These are phyloP conservation scores for Therioaphis trifolii DNA, from an alignment of 2,888 invertebrate genomes.

Conservation along the genomic window DNA sequence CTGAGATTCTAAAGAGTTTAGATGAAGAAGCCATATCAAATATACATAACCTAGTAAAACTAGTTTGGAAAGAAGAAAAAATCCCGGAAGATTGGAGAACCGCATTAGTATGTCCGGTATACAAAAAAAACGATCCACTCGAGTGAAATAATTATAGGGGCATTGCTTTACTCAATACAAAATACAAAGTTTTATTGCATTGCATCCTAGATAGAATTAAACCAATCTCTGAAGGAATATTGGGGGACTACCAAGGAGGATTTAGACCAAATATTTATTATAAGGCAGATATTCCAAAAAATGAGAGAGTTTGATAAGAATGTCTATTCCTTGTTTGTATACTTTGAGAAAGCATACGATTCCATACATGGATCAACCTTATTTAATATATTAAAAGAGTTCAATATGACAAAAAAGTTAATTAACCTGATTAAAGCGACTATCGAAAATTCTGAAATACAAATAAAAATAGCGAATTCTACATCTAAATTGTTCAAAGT, in stretches of 20 bases:
- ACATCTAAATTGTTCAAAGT: too few species aligned
- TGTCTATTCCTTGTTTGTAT: neutral
- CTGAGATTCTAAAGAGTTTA: slow-evolving; percentile 48
- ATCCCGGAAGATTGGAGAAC: slow-evolving; percentile 52
- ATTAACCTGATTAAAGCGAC: slow-evolving; percentile 29
- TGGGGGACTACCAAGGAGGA: slow-evolving; percentile 36
- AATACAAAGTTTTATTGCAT: slow-evolving; percentile 30
- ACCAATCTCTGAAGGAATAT: slow-evolving; percentile 35
- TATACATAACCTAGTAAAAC: slow-evolving; percentile 31
- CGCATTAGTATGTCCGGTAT: slow-evolving; percentile 35
- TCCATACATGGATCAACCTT: too few species aligned
- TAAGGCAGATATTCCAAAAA: slow-evolving; percentile 1
- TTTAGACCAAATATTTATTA: slow-evolving; percentile 38
- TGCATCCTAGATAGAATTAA: slow-evolving; percentile 35
- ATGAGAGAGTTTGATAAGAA: slow-evolving; percentile 2
- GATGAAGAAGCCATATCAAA: slow-evolving; percentile 10
- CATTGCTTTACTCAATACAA: slow-evolving; percentile 44
- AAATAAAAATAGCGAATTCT: too few species aligned
- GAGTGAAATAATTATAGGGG: slow-evolving; percentile 55
- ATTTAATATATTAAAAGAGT: too few species aligned
- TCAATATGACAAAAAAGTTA: slow-evolving; percentile 17
- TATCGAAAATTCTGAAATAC: too few species aligned
- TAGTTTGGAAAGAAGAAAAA: slow-evolving; percentile 39
- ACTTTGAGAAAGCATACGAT: too few species aligned
- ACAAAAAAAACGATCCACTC: slow-evolving; percentile 58